Conservation (phyloP, 2,888 invertebrate genomes). For the Argynnis bischoffii region DNA sequence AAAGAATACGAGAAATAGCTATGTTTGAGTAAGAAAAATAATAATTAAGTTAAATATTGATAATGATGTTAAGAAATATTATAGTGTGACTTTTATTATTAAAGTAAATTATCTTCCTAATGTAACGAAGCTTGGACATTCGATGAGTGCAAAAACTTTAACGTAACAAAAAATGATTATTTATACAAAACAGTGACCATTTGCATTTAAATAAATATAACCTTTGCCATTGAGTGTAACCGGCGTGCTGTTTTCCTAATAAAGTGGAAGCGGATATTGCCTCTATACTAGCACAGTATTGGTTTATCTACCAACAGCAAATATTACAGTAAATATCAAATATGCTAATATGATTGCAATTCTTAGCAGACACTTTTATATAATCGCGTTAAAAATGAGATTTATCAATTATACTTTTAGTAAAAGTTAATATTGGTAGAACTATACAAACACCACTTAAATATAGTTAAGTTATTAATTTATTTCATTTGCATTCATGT, state of each 20-base stretch:
- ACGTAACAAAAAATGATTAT: not conserved
- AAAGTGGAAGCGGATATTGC: conserved; percentile 24
- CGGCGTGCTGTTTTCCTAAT: conserved; percentile 26
- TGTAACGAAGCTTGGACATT: not conserved
- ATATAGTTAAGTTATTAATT: not conserved
- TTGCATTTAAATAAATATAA: conserved; percentile 14
- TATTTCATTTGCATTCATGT: not conserved
- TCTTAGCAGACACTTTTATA: too few species aligned
- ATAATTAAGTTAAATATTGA: not conserved
- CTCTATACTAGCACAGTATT: conserved; percentile 21
- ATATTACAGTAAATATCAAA: not conserved
- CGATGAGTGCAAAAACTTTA: too few species aligned
- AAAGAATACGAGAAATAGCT: conserved; percentile 15
- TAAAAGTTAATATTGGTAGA: not conserved
- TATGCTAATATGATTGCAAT: too few species aligned
- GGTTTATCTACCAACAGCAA: conserved; percentile 2
- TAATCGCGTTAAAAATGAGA: too few species aligned
- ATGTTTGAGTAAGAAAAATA: not conserved
- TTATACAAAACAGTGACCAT: not conserved
- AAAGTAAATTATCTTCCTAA: not conserved
- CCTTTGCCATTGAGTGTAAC: conserved; percentile 12
- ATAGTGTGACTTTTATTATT: not conserved
- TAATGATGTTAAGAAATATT: not conserved
- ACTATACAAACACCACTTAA: not conserved
- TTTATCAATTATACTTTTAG: too few species aligned